These are phyloP conservation scores for Diuraphis noxia DNA, from an alignment of 1,140 invertebrate genomes.

Conservation along the genomic window DNA sequence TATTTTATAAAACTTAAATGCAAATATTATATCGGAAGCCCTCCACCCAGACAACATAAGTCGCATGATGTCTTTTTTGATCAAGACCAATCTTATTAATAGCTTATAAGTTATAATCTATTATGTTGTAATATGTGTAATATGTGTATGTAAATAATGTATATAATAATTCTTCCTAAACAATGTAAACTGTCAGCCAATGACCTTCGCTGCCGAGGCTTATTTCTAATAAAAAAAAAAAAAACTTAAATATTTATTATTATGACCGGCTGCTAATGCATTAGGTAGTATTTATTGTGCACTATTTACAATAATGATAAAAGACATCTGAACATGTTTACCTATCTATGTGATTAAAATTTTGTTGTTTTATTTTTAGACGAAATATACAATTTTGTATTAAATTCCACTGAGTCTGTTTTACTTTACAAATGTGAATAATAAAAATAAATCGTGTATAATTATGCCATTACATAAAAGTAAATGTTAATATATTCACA, in stretches of 20 bases:
- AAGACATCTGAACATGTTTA: neutral
- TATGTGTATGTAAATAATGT: no score
- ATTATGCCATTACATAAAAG: neutral
- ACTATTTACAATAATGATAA: neutral
- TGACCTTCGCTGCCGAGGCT: no score
- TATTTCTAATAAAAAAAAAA: no score
- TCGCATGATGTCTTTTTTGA: no score
- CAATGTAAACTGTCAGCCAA: no score
- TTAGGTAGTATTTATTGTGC: neutral
- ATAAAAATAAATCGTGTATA: slow-evolving; percentile 7
- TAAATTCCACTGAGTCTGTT: neutral
- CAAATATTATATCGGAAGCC: no score
- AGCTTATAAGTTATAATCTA: no score
- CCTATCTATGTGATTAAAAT: neutral
- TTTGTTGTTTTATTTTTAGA: neutral
- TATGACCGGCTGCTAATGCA: neutral
- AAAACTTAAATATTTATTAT: neutral
- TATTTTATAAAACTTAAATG: no score
- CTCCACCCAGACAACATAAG: no score
- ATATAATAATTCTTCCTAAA: no score
- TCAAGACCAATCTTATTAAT: no score
- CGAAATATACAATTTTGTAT: neutral
- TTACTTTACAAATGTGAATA: neutral
- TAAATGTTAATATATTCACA: slow-evolving; percentile 25
- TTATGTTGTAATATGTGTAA: no score